These are phyloP conservation scores for Psilopogon haemacephalus DNA, from an alignment of 2,113 vertebrate species.

Conservation along the genomic window DNA sequence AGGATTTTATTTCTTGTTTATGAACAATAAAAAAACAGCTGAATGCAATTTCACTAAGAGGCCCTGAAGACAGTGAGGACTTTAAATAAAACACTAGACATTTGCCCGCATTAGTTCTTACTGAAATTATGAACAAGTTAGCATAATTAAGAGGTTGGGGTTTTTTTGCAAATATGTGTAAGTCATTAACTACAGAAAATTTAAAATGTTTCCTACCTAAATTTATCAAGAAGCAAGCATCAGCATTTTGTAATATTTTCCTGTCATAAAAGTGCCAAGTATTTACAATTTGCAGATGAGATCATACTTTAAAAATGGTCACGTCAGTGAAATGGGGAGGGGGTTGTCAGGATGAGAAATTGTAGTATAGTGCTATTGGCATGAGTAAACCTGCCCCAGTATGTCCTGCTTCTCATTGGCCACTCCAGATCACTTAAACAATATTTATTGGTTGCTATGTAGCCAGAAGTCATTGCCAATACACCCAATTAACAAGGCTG, in stretches of 20 bases:
- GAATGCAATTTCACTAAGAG: neutral
- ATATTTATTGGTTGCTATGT: constrained; percentile 79
- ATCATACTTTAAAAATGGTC: constrained; percentile 58
- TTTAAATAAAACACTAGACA: neutral
- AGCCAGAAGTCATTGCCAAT: constrained; percentile 58
- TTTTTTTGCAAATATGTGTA: neutral
- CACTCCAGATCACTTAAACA: constrained; percentile 31
- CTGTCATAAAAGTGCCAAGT: constrained; percentile 65
- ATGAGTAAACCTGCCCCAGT: neutral
- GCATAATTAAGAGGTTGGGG: neutral
- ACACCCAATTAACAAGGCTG: constrained; percentile 57
- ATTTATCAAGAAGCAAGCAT: constrained; percentile 48
- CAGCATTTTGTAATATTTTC: constrained; percentile 67
- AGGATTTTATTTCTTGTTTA: neutral
- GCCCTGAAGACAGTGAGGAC: neutral
- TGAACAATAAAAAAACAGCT: neutral
- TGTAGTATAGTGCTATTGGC: neutral
- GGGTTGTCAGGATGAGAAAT: neutral
- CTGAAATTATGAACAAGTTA: neutral
- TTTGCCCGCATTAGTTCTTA: neutral
- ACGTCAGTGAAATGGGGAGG: neutral
- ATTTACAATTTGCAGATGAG: constrained; percentile 71
- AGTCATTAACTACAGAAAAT: constrained; percentile 19
- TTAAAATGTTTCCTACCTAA: constrained; percentile 54
- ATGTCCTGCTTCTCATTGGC: constrained; percentile 1